A percentile compares a stretch with the other conserved stretches of the same genome.
Conservation (phyloP, 2,797 vertebrate genomes). For the Hafferia zeledoni region DNA sequence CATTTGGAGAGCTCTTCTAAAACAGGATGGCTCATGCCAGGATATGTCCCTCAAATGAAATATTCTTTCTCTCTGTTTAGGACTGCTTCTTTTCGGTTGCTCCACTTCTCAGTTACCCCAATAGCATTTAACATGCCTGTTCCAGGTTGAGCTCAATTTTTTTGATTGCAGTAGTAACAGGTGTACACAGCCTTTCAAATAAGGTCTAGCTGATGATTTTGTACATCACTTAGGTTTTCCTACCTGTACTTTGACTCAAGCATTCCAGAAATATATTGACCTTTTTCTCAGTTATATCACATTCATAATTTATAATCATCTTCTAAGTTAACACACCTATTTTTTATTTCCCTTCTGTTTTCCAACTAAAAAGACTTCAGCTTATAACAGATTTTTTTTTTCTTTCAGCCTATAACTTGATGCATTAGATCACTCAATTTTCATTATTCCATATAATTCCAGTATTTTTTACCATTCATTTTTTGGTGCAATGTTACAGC, state of each 20-base stretch:
- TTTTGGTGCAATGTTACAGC: background rate
- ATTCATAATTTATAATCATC: background rate
- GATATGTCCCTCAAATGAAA: background rate
- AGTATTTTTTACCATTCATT: background rate
- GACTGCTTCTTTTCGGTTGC: background rate
- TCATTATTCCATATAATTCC: background rate
- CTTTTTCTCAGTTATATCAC: background rate
- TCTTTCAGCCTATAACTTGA: background rate
- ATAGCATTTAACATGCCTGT: background rate
- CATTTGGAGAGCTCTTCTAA: background rate
- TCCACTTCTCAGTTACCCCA: background rate
- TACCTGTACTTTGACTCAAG: background rate
- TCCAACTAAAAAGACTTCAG: background rate
- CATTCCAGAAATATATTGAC: background rate
- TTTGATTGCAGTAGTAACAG: background rate
- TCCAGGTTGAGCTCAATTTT: background rate
- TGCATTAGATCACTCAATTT: background rate
- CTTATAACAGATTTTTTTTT: background rate
- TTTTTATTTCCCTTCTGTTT: background rate
- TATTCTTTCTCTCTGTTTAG: background rate
- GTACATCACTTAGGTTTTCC: background rate
- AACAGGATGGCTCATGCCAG: background rate
- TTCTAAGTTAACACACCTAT: background rate
- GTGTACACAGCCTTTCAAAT: background rate
- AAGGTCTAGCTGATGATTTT: background rate